Evolutionary conservation across 64 coral and sea anemone species (phyloP), one percentile per base, ranked within the genome.

Genomic region (Pocillopora verrucosa): DNA sequence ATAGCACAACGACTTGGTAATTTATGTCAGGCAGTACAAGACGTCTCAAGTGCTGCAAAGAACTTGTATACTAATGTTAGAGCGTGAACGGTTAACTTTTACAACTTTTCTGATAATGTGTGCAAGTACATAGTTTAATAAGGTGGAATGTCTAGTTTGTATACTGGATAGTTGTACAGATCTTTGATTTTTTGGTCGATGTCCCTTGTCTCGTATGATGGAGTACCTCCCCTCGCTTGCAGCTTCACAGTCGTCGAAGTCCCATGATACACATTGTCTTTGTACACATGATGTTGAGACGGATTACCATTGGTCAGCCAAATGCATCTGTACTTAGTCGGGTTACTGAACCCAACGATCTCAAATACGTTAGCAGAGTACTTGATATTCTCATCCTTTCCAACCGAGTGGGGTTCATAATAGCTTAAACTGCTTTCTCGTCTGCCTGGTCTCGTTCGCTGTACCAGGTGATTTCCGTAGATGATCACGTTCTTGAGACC

Each of bases 281-380:
- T 22, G 84, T 87, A 87, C 65, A 87, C 84, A 65, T 87, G 68
- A 74, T 87, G 60, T 11, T 87, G 65, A 34, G 61, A 73, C 65
- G 20, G 65, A 59, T 60, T 12, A 16, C 69, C 84, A 74, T 87
- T 87, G 45, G 68, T 74, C 45, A 87, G 84, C 65, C 65, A 87
- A 68, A 87, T 87, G 57, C 84, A 87, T 58, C 2, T 30, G 25
- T 87, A 56, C 25, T 10, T 73, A 56, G 69, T 70, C 0, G 84
- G 84, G 58, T 74, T 17, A 0, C 65, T 70, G 11, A 57, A 65
- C 10, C 22, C 69, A 45, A 89, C 35, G 36, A 89, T 79, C 59
- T 89, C 87, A 77, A 89, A 89, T 26, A 51, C 76, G 65, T 89
- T 89, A 25, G 59, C 74, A 67, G 87, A 89, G 15, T 89, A 89